phyloP scores from a whole-genome alignment of 92 coral and sea anemone species.

The Bergia sp. region DNA sequence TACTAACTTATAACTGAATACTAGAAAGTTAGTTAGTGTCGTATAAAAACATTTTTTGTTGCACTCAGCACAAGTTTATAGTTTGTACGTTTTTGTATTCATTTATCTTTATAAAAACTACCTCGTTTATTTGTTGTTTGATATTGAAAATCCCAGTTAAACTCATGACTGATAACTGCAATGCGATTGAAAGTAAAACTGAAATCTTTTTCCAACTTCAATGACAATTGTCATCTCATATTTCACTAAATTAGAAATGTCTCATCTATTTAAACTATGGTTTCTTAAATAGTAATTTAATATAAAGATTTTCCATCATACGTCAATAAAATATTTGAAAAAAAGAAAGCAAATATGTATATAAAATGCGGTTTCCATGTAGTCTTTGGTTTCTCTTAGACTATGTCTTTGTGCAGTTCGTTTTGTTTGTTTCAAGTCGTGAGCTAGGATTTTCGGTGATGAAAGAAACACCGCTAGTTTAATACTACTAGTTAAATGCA shows the following conservation, averaged over 20 bases:
- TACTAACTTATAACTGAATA: neutral
- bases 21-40: neutral
- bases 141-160: neutral
- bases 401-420: conserved; percentile 11
- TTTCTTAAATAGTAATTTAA: neutral
- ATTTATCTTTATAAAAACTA: too few species aligned
- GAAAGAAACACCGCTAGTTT: too few species aligned
- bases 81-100: too few species aligned
- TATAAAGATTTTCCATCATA: neutral
- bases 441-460: neutral
- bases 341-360: conserved; percentile 13
- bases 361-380: conserved; percentile 24
- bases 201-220: neutral
- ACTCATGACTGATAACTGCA: neutral
- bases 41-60: neutral
- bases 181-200: neutral
- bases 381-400: neutral
- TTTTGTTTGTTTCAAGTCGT: neutral
- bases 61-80: too few species aligned
- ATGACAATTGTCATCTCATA: neutral
- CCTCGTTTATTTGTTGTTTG: neutral
- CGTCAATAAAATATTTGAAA: neutral
- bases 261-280: neutral
- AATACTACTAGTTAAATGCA: neutral
- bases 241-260: neutral